Conservation (phyloP, 2,888 invertebrate species). For the Macrophya annulata region DNA sequence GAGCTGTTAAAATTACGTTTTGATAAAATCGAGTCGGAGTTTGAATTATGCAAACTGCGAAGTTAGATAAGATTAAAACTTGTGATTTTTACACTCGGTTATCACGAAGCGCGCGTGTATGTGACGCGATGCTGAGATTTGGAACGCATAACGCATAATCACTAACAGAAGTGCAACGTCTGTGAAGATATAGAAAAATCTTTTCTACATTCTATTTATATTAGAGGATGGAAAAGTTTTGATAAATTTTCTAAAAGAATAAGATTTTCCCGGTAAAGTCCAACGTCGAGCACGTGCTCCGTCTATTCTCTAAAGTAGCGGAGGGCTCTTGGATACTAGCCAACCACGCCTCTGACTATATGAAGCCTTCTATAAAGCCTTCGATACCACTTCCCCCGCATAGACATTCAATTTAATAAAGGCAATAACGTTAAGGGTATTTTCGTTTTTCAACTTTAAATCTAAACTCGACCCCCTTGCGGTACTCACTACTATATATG, state of each 20-base stretch:
- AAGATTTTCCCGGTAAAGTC: conserved; percentile 34
- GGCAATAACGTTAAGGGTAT: conserved; percentile 78
- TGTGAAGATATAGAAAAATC: not conserved
- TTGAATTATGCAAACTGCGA: not conserved
- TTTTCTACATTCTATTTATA: conserved; percentile 40
- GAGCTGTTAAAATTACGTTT: not conserved
- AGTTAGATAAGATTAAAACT: conserved; percentile 20
- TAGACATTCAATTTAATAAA: conserved; percentile 77
- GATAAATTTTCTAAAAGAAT: conserved; percentile 45
- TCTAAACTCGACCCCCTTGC: conserved; percentile 60
- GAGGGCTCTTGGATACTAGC: conserved; percentile 67
- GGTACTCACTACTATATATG: not conserved
- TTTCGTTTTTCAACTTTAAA: conserved; percentile 72
- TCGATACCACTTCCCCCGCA: conserved; percentile 56
- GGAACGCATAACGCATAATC: not conserved
- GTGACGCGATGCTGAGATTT: not conserved
- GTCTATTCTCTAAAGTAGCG: conserved; percentile 55
- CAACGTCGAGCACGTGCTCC: conserved; percentile 42
- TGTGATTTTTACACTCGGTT: not conserved
- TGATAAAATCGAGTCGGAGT: not conserved
- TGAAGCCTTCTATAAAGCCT: conserved; percentile 55
- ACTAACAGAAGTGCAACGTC: not conserved
- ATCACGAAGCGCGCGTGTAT: conserved; percentile 7
- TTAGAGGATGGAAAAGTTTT: conserved; percentile 36
- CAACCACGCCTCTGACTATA: conserved; percentile 72